These are phyloP conservation scores for Dromas ardeola DNA, from an alignment of 2,113 vertebrate species.

Conservation along the genomic window DNA sequence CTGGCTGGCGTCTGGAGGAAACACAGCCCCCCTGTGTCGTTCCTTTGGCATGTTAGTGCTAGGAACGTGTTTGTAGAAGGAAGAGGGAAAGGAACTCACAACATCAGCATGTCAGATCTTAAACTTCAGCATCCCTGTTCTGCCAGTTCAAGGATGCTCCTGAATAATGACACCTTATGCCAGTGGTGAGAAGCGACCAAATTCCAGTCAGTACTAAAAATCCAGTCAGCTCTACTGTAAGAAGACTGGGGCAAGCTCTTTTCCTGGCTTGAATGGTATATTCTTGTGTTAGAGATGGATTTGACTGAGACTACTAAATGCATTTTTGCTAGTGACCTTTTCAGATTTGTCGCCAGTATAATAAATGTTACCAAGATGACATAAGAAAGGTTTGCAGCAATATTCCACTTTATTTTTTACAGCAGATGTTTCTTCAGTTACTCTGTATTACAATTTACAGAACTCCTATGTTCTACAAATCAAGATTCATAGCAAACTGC, in stretches of 20 bases:
- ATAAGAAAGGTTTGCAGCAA: constrained; percentile 32
- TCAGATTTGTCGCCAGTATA: constrained; percentile 38
- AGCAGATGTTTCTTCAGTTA: constrained; percentile 49
- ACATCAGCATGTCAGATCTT: background rate
- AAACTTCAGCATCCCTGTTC: background rate
- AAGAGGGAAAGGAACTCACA: background rate
- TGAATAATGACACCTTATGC: background rate
- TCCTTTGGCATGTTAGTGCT: background rate
- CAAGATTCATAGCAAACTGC: constrained; percentile 47
- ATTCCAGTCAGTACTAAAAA: background rate
- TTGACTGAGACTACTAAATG: constrained; percentile 38
- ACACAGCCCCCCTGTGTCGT: background rate
- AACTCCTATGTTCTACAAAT: constrained; percentile 40
- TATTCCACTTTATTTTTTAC: constrained; percentile 34
- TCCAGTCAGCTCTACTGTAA: background rate
- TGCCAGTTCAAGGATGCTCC: background rate
- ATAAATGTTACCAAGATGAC: constrained; percentile 37
- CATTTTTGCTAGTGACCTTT: constrained; percentile 63
- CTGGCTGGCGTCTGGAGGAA: background rate
- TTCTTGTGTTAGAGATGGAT: constrained; percentile 23
- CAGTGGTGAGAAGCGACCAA: background rate
- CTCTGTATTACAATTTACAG: constrained; percentile 31
- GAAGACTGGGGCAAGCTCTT: background rate
- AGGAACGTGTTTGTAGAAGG: background rate
- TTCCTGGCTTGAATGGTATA: background rate